Base-by-base conservation (phyloP, 2,888 invertebrate species). In the Zhengitettix transpicula region DNA sequence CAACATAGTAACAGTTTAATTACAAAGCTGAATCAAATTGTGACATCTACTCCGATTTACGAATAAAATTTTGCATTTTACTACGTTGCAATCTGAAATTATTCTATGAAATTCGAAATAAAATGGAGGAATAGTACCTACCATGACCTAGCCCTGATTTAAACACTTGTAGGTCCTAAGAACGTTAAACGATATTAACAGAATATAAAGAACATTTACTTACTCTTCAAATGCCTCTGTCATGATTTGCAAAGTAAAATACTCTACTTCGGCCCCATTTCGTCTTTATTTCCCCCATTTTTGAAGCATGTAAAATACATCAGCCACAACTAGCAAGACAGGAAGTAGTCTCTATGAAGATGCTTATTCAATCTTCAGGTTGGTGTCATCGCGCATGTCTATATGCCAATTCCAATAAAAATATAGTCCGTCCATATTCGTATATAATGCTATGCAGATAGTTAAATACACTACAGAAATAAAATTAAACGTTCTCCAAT, bases 141-240 rank as follows among this genome's bases (percentile, higher is more conserved):
- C 47, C 47, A 47, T 47, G 47, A 47, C 47, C 47, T 47, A 47
- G 47, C 47, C 47, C 47, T n/a, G n/a, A n/a, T 47, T 47, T 47
- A 47, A 47, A 47, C 47, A 47, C n/a, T 47, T 47, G 47, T 47
- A 47, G 47, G 47, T 47, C n/a, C 47, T n/a, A 47, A 47, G n/a
- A 12, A 47, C 47, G n/a, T 1, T 14, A 47, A 47, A 14, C 47
- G 28, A 28, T 28, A 28, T 28, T 28, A 28, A 28, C 7, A 5
- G 28, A 28, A 28, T 28, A 14, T 47, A 47, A n/a, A 47, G n/a
- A 47, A 14, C 47, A 47, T 47, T 14, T 73, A 84, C 87, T 87
- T 80, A 89, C 89, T 87, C 87, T 82, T 89, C 89, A 85, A 83
- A 85, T 83, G 84, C 83, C 82, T 88, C 89, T 85, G 87, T 88